Percentiles rank a stretch among this genome's conserved stretches.
Conservation (phyloP, 2,888 invertebrate genomes). For the Smittia aterrima region DNA sequence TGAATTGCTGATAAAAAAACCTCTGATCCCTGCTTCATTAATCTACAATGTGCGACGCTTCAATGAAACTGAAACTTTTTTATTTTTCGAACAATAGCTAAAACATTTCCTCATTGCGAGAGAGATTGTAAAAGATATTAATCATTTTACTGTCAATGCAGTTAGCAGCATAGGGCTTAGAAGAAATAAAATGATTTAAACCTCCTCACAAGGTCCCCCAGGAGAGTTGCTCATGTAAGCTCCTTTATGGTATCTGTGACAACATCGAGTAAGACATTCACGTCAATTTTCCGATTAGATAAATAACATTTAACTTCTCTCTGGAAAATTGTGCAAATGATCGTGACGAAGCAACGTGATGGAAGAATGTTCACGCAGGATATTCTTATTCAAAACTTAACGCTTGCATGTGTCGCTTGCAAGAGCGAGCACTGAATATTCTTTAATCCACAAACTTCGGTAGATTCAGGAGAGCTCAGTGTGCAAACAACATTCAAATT, state of each 20-base stretch:
- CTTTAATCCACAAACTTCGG: background rate
- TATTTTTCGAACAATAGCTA: background rate
- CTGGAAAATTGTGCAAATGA: constrained; percentile 2
- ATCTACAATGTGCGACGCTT: constrained; percentile 24
- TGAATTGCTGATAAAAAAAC: constrained; percentile 34
- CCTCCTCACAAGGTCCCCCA: background rate
- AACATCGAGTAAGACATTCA: background rate
- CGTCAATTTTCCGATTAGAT: constrained; percentile 28
- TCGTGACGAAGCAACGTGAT: background rate
- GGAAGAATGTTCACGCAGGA: background rate
- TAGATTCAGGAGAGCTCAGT: background rate
- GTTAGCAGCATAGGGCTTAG: constrained; percentile 22
- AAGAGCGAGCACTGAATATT: constrained; percentile 1
- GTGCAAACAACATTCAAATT: constrained; percentile 5
- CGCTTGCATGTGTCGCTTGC: background rate
- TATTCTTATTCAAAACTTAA: constrained; percentile 14
- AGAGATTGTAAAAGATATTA: constrained; percentile 29
- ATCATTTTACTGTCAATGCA: constrained; percentile 41
- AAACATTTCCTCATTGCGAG: background rate
- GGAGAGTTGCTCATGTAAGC: background rate
- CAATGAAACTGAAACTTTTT: constrained; percentile 8
- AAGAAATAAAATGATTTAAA: background rate
- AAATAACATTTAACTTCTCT: constrained; percentile 29
- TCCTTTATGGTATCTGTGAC: constrained; percentile 11
- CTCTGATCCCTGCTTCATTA: constrained; percentile 40